Conservation (phyloP, 2,888 invertebrate genomes). For the Sussaba pulchella region DNA sequence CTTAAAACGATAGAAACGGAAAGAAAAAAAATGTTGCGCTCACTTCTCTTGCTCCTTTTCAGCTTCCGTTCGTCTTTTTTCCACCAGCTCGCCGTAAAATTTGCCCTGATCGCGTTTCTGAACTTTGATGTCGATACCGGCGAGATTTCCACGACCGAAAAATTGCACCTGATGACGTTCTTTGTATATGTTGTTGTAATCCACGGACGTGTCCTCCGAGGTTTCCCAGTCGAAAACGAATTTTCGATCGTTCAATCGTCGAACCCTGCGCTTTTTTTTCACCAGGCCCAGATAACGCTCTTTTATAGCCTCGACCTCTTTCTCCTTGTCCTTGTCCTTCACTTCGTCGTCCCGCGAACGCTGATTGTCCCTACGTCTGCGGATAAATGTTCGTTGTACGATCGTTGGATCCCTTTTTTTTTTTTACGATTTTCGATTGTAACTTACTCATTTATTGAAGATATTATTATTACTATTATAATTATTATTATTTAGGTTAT, state of each 20-base stretch:
- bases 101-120: conserved; percentile 98
- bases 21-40: conserved; percentile 72
- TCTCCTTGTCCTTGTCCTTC: conserved; percentile 93
- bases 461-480: no score
- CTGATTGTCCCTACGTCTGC: conserved; percentile 81
- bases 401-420: no score
- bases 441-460: no score
- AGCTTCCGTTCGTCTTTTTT: conserved; percentile 97
- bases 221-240: conserved; percentile 99
- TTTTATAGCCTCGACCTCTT: conserved; percentile 97
- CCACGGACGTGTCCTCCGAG: conserved; percentile 98
- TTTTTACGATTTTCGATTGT: no score
- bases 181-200: conserved; percentile 98
- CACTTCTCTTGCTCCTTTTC: conserved; percentile 98
- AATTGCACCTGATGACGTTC: conserved; percentile 99
- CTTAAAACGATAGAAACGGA: no score
- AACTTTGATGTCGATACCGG: conserved; percentile 98
- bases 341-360: conserved; percentile 86
- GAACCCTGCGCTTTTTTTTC: conserved; percentile 96
- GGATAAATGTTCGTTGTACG: conserved; percentile 2
- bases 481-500: no score
- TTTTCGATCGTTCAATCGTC: conserved; percentile 98
- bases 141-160: conserved; percentile 98
- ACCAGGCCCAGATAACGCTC: conserved; percentile 97
- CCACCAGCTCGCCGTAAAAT: conserved; percentile 98